A percentile compares a stretch with the other conserved stretches of the same genome.
These are phyloP conservation scores for Lasiurus borealis DNA, from an alignment of 2,113 vertebrate genomes.

Conservation along the genomic window DNA sequence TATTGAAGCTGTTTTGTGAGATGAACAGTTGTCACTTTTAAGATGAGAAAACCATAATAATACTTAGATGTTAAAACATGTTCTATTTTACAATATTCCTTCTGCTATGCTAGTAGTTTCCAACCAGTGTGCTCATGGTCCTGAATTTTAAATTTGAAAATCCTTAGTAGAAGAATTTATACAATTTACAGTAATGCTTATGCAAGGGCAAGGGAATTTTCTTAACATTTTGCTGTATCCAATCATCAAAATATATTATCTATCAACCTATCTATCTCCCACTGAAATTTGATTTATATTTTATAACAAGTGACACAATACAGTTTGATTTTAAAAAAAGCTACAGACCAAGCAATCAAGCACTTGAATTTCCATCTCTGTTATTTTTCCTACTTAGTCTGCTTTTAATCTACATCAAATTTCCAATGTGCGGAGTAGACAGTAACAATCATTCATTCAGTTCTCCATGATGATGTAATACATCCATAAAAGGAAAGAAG, in stretches of 20 bases:
- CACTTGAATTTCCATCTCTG: not conserved
- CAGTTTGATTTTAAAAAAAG: not conserved
- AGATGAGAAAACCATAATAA: not conserved
- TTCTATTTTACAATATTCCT: not conserved
- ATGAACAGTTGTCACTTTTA: not conserved
- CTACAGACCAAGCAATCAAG: not conserved
- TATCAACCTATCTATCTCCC: not conserved
- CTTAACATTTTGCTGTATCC: not conserved
- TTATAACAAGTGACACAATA: not conserved
- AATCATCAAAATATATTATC: not conserved
- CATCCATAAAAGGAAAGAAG: not conserved
- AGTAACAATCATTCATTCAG: not conserved
- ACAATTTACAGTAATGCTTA: not conserved
- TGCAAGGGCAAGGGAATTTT: not conserved
- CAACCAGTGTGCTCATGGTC: not conserved
- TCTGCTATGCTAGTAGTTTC: not conserved
- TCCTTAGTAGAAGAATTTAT: not conserved
- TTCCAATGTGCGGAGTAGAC: not conserved
- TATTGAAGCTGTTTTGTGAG: not conserved
- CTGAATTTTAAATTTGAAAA: slow-evolving; percentile 18
- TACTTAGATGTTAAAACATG: not conserved
- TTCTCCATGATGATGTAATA: not conserved
- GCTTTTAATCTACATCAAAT: not conserved
- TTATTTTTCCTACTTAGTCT: not conserved
- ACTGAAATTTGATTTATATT: slow-evolving; percentile 19